phyloP scores from a whole-genome alignment of 2,113 vertebrate genomes.

The Arothron firmamentum region DNA sequence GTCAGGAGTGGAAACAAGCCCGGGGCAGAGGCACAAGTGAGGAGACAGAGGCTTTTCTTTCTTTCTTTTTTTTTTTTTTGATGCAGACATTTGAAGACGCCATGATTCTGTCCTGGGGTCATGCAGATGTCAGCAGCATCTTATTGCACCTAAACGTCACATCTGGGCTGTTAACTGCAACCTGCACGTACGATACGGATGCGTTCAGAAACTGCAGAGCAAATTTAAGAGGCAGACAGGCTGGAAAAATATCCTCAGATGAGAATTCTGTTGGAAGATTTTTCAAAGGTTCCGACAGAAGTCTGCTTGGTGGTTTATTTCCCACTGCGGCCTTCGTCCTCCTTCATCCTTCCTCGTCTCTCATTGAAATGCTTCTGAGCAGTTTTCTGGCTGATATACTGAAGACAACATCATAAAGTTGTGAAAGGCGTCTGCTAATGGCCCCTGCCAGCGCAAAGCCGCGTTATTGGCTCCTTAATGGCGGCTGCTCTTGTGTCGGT shows the following conservation, averaged over 20 bases:
- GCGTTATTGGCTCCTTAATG: constrained; percentile 27
- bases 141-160: background rate
- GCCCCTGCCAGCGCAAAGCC: constrained; percentile 1
- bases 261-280: background rate
- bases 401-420: background rate
- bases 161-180: background rate
- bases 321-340: constrained; percentile 9
- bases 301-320: constrained; percentile 1
- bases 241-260: background rate
- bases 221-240: background rate
- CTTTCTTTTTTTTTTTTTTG: background rate
- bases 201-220: background rate
- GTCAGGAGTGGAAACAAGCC: constrained; percentile 34
- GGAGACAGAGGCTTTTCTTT: background rate
- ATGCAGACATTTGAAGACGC: no score
- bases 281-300: constrained; percentile 6
- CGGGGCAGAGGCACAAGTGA: constrained; percentile 17
- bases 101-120: background rate
- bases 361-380: no score
- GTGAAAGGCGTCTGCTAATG: constrained; percentile 5
- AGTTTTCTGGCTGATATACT: background rate
- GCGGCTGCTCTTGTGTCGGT: constrained; percentile 40
- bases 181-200: no score
- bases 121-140: constrained; percentile 1
- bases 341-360: background rate